Evolutionary conservation across 2,888 invertebrate genomes (phyloP), one percentile per base, ranked within the genome.

Genomic region (Piscicola geometra): DNA sequence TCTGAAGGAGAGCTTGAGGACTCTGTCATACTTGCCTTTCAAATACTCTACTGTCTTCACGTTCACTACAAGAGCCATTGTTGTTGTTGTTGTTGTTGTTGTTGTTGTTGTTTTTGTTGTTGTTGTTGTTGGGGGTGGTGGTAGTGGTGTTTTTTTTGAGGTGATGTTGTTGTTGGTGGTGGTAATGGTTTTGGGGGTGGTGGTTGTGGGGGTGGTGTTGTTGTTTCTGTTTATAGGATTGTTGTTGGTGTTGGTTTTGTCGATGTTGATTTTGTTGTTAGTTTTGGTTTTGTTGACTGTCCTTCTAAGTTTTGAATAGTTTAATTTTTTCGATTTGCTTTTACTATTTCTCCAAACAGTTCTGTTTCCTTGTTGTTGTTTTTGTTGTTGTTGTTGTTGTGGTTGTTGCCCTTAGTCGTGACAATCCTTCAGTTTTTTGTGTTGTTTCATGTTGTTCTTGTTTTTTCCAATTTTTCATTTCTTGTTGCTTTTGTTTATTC

Each of bases 1-100:
- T 88, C 93, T 87, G 83, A 92, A 93, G 80, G 83, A 82, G n/a
- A 83, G 83, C 76, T 84, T 84, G 30, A 83, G 83, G 75, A 84
- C 78, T 28, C 85, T 78, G 76, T 84, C 85, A 1, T 81, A 82
- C 67, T 81, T 82, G n/a, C 83, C 83, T 36, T 81, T 81, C 41
- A 85, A 79, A 77, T 83, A 82, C 76, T 85, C 85, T 32, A 83
- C 83, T 78, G 83, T 84, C 78, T 84, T 84, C 28, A 85, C 78
- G 77, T 84, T 83, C 2, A 85, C 79, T 30, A 83, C 81, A 33
- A 85, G 79, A 73, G 85, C 85, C 85, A 85, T 85, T 9, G 15
- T 3, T 12, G 30, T 3, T 25, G 30, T 25, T 18, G 30, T 25
- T 25, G 9, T 12, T 66, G 30, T 3, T 25, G 15, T 66, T 25